These are phyloP conservation scores for Panorpa germanica DNA, from an alignment of 2,888 invertebrate genomes.

Conservation along the genomic window DNA sequence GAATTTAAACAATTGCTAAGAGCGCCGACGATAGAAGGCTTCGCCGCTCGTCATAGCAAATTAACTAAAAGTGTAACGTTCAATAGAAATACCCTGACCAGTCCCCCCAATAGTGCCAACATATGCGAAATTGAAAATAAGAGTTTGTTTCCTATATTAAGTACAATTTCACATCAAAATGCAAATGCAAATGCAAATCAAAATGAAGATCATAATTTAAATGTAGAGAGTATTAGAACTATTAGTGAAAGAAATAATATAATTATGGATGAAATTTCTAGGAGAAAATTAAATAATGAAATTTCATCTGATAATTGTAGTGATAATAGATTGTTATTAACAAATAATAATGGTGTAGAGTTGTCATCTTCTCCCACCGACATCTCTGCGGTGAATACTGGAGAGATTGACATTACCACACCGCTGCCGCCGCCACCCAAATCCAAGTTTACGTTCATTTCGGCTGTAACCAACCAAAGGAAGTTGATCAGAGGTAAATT, in stretches of 20 bases:
- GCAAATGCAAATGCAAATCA: constrained; percentile 10
- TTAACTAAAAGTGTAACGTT: constrained; percentile 79
- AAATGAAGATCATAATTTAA: constrained; percentile 9
- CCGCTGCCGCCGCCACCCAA: constrained; percentile 16
- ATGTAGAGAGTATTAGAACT: constrained; percentile 7
- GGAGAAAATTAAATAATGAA: no score
- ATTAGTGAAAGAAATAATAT: constrained; percentile 8
- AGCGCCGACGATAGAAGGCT: constrained; percentile 75
- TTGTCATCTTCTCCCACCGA: neutral
- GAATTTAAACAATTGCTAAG: constrained; percentile 52
- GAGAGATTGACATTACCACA: neutral
- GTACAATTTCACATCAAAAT: constrained; percentile 10
- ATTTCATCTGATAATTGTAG: no score
- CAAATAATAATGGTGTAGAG: no score
- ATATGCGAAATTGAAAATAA: constrained; percentile 11
- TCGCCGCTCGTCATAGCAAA: constrained; percentile 73
- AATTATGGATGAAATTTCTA: no score
- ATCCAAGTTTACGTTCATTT: constrained; percentile 33
- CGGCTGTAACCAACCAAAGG: constrained; percentile 36
- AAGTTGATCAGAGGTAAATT: constrained; percentile 34
- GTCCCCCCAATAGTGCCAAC: constrained; percentile 43
- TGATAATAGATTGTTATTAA: no score
- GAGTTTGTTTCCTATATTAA: constrained; percentile 9
- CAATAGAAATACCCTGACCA: constrained; percentile 65
- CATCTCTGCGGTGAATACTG: neutral